Percentiles rank a stretch among this genome's conserved stretches.
Evolutionary conservation across 2,797 vertebrate genomes (phyloP).

Genomic region (Phylloscopus collybita): DNA sequence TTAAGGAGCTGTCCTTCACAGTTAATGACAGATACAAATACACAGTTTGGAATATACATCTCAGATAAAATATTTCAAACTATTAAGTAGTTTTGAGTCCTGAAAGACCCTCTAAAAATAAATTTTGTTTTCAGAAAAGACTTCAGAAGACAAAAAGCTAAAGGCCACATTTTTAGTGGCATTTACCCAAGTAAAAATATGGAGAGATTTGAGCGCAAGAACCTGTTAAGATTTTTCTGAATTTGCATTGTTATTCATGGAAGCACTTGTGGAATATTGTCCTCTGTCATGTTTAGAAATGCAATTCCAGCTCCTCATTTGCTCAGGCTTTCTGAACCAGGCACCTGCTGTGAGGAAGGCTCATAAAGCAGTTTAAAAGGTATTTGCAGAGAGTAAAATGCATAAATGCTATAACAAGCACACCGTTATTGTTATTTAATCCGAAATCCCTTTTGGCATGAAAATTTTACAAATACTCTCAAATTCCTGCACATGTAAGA

Average conservation of each 20-base stretch:
- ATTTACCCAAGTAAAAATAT: not conserved
- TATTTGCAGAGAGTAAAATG: not conserved
- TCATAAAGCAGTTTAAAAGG: slow-evolving; percentile 16
- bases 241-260: not conserved
- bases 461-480: not conserved
- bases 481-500: not conserved
- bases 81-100: not conserved
- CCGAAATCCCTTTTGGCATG: not conserved
- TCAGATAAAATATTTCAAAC: not conserved
- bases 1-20: not conserved
- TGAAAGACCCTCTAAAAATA: not conserved
- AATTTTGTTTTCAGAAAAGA: not conserved
- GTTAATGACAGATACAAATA: not conserved
- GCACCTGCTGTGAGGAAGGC: not conserved
- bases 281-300: not conserved
- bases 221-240: not conserved
- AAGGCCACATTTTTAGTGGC: not conserved
- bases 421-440: not conserved
- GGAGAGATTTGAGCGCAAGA: not conserved
- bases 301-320: not conserved
- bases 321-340: not conserved
- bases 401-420: not conserved
- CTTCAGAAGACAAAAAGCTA: not conserved
- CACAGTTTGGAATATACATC: not conserved
- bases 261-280: not conserved